Base-by-base conservation (phyloP, 1,140 invertebrate species). In the Medauroidea extradentata region DNA sequence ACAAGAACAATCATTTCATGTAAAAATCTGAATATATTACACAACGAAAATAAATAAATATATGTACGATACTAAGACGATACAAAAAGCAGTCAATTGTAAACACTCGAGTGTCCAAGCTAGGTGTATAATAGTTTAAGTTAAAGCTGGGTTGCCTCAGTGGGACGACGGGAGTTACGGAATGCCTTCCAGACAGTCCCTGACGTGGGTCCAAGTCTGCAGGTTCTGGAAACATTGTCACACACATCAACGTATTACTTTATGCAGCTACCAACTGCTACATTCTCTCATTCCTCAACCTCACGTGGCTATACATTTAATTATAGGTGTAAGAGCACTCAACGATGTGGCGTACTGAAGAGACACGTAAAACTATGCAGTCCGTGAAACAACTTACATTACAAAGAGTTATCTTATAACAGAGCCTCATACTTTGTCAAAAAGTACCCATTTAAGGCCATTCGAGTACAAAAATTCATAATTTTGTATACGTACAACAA, bases 201-300 rank as follows among this genome's bases (percentile, higher is more conserved):
- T 81, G 64, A 89, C 86, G 75, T 89, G 84, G 50, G 81, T 83
- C 87, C 87, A 89, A 49, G 84, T 82, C 75, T 87, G 85, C 41
- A 88, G 73, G 53, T 85, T 85, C 86, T 89, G 72, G 39, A 81
- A 79, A 67, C 63, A 59, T 59, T 63, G 61, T 38, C 54, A 44
- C 1, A 59, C 5, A 23, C 25, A 24, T 19, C 18, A n/a, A n/a
- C n/a, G n/a, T n/a, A n/a, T 18, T 59, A 48, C 2, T 52, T 21
- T 43, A 18, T 29, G 16, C 18, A 21, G 23, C 24, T 11, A 25
- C 27, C 21, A 14, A 21, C 14, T 16, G n/a, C 21, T 23, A 21
- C 19, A 5, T 14, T 21, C 19, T 13, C 19, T 5, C 3, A 19
- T 18, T 13, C 14, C 2, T 4, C 14, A 21, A 0, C n/a, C n/a